Conservation (phyloP, 2,888 invertebrate species). For the Brassicogethes aeneus region DNA sequence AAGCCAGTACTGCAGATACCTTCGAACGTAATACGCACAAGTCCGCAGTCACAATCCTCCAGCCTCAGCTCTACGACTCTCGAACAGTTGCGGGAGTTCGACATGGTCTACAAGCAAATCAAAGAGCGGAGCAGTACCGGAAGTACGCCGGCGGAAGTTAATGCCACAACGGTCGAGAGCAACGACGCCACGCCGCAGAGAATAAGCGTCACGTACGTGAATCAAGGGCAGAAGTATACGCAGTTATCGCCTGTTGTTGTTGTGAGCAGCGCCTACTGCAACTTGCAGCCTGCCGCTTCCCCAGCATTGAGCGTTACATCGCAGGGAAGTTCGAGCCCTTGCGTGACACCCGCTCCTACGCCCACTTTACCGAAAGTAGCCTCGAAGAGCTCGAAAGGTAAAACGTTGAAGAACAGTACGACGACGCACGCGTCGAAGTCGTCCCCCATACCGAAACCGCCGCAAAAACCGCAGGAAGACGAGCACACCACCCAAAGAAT, state of each 20-base stretch:
- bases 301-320: conserved; percentile 49
- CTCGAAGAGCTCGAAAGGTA: conserved; percentile 39
- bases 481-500: conserved; percentile 74
- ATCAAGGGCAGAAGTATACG: conserved; percentile 42
- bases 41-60: conserved; percentile 29
- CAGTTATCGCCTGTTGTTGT: conserved; percentile 46
- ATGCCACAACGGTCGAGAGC: conserved; percentile 22
- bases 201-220: conserved; percentile 47
- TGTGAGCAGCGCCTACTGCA: conserved; percentile 46
- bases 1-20: conserved; percentile 51
- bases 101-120: conserved; percentile 72
- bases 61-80: conserved; percentile 57
- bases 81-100: conserved; percentile 71
- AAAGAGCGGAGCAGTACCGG: conserved; percentile 63
- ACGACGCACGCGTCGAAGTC: conserved; percentile 48
- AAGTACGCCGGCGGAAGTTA: conserved; percentile 27
- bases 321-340: conserved; percentile 50
- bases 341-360: conserved; percentile 47
- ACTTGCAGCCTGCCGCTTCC: conserved; percentile 43
- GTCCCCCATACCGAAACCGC: conserved; percentile 55
- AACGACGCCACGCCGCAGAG: conserved; percentile 32
- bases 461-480: conserved; percentile 71
- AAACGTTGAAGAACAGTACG: conserved; percentile 43
- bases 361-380: conserved; percentile 31
- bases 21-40: conserved; percentile 50